A percentile compares a stretch with the other conserved stretches of the same genome.
Evolutionary conservation across 2,888 invertebrate genomes (phyloP).

Genomic region (Thereva nobilitata): DNA sequence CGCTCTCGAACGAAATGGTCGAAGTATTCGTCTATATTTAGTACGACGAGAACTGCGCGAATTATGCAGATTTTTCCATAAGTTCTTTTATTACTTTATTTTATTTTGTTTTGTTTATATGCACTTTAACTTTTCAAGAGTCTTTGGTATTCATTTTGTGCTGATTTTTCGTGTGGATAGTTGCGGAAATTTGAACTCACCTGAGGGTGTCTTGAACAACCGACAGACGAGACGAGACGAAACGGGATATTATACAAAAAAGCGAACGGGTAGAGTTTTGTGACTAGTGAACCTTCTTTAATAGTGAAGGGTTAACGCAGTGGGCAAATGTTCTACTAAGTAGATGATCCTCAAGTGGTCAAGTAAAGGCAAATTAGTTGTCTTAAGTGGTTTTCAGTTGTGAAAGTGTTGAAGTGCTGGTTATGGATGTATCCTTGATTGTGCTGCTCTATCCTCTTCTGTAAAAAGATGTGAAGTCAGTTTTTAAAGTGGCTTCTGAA

Average conservation of each 20-base stretch:
- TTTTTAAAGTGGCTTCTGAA: slow-evolving; percentile 22
- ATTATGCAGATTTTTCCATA: slow-evolving; percentile 1
- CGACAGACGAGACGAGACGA: no score
- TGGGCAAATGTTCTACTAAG: slow-evolving; percentile 19
- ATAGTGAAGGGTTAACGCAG: not conserved
- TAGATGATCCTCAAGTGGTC: slow-evolving; percentile 28
- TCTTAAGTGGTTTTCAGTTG: slow-evolving; percentile 25
- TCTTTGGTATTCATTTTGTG: no score
- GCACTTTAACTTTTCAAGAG: no score
- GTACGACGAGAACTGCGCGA: not conserved
- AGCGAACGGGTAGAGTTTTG: not conserved
- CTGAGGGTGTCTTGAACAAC: no score
- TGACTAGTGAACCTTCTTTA: slow-evolving; percentile 10
- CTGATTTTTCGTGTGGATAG: no score
- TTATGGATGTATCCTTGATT: slow-evolving; percentile 10
- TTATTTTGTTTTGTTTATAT: no score
- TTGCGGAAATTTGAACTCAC: no score
- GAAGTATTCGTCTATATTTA: slow-evolving; percentile 11
- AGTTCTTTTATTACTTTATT: no score
- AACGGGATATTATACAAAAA: no score
- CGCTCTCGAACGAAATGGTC: slow-evolving; percentile 36
- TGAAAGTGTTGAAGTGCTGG: slow-evolving; percentile 30
- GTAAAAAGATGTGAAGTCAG: not conserved
- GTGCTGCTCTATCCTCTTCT: not conserved
- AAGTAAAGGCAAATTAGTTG: slow-evolving; percentile 23